phyloP scores from a whole-genome alignment of 2,113 vertebrate species.

The Deroptyus accipitrinus region DNA sequence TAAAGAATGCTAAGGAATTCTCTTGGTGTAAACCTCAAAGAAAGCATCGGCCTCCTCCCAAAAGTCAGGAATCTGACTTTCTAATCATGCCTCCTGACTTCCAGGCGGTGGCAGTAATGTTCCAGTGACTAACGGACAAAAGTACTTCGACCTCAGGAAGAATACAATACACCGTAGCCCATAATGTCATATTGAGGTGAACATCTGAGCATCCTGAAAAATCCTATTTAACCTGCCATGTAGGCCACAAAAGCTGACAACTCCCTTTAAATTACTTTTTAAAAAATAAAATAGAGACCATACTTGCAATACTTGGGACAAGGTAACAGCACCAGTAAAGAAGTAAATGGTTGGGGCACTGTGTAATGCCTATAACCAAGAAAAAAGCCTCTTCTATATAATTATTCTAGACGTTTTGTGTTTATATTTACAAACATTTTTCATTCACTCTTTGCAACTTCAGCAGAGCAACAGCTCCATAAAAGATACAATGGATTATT shows the following conservation, averaged over 20 bases:
- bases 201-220: not conserved
- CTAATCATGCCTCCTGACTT: not conserved
- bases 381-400: not conserved
- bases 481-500: not conserved
- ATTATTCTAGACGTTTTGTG: not conserved
- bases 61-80: not conserved
- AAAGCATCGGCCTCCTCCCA: not conserved
- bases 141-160: fast-evolving
- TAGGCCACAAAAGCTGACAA: not conserved
- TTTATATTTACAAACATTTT: not conserved
- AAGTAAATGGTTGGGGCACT: not conserved
- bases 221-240: not conserved
- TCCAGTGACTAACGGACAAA: not conserved
- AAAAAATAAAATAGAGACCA: not conserved
- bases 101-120: constrained; percentile 19
- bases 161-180: not conserved
- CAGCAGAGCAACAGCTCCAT: not conserved
- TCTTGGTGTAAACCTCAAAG: not conserved
- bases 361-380: not conserved
- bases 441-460: not conserved
- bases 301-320: not conserved
- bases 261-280: not conserved
- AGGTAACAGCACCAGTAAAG: not conserved
- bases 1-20: not conserved
- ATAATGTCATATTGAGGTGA: not conserved